Percentiles rank a stretch among this genome's conserved stretches.
Evolutionary conservation across 2,113 vertebrate genomes (phyloP).

Genomic region (Marmota monax): DNA sequence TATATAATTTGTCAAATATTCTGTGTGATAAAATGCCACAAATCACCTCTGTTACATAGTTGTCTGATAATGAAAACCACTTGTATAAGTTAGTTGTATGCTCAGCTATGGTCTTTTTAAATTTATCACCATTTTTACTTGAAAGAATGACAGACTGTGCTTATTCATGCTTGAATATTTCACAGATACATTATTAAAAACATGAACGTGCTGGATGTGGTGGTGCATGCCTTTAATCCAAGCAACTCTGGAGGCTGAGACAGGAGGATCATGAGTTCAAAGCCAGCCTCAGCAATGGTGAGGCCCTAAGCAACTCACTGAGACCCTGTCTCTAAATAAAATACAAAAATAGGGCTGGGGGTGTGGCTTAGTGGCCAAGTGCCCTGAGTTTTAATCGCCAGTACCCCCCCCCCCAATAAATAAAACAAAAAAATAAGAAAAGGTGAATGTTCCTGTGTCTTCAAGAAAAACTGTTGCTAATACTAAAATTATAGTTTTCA

Average conservation of each 20-base stretch:
- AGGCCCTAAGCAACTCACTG: no score
- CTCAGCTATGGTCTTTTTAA: not conserved
- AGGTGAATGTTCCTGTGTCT: not conserved
- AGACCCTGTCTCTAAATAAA: no score
- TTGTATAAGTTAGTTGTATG: not conserved
- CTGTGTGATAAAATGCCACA: not conserved
- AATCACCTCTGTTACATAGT: not conserved
- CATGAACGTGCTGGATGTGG: no score
- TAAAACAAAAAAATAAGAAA: not conserved
- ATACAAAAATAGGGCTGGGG: no score
- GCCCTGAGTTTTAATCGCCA: no score
- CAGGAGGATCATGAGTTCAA: no score
- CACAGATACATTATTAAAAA: no score
- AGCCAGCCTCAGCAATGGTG: no score
- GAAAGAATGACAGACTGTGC: not conserved
- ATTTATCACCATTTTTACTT: not conserved
- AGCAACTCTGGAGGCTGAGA: no score
- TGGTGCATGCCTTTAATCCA: no score
- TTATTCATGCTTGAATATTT: conserved; percentile 24
- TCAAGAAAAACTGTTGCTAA: not conserved
- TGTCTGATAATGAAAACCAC: not conserved
- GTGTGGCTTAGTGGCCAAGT: no score
- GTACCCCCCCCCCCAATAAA: no score
- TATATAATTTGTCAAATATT: not conserved
- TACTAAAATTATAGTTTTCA: not conserved